Evolutionary conservation across 1,140 invertebrate species (phyloP).

Genomic region (Eumaeus atala): DNA sequence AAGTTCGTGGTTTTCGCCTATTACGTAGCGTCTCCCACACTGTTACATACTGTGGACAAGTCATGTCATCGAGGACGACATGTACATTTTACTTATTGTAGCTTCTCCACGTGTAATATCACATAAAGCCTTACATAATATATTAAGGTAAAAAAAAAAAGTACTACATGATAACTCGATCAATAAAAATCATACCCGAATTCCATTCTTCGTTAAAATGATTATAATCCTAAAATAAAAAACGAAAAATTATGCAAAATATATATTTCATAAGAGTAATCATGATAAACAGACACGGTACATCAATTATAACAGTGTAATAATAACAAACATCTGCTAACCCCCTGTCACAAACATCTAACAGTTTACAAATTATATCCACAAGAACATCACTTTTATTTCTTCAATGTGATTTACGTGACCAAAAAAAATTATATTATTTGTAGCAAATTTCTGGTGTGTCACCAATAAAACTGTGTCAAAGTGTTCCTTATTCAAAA

Average conservation of each 20-base stretch:
- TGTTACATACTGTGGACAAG: too few species aligned
- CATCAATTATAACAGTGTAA: not conserved
- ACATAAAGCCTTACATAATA: too few species aligned
- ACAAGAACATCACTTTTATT: not conserved
- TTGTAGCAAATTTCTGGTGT: too few species aligned
- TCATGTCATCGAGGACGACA: too few species aligned
- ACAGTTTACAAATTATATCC: not conserved
- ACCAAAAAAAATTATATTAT: not conserved
- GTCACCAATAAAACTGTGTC: not conserved
- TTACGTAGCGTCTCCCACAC: too few species aligned
- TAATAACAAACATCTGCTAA: constrained; percentile 14
- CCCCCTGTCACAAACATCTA: not conserved
- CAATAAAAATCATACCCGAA: too few species aligned
- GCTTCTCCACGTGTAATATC: too few species aligned
- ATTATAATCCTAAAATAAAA: constrained; percentile 12
- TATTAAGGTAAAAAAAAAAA: too few species aligned
- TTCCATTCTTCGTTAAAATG: not conserved
- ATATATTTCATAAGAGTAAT: constrained; percentile 34
- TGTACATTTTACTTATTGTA: too few species aligned
- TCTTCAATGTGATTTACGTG: not conserved
- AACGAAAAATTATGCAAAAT: constrained; percentile 34
- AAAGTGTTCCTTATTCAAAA: not conserved
- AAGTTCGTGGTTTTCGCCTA: too few species aligned
- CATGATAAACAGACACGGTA: constrained; percentile 14
- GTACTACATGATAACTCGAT: too few species aligned